Percentiles rank a stretch among this genome's conserved stretches.
These are phyloP conservation scores for Idaea biselata DNA, from an alignment of 2,888 invertebrate genomes.

Conservation along the genomic window DNA sequence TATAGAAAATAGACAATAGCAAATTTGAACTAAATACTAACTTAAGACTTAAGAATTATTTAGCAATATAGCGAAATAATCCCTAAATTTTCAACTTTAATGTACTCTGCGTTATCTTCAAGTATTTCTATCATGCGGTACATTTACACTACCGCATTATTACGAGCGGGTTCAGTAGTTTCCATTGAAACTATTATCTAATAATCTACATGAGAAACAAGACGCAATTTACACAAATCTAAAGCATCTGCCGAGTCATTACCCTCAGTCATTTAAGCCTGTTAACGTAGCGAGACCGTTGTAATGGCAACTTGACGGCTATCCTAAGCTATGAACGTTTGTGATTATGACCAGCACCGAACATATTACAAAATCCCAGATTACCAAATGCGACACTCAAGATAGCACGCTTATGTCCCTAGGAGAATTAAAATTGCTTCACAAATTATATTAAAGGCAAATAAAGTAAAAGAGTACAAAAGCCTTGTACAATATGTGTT, in stretches of 20 bases:
- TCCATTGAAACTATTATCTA: constrained; percentile 38
- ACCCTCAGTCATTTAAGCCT: constrained; percentile 71
- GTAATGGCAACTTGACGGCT: constrained; percentile 64
- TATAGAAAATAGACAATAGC: neutral
- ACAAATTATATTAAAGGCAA: neutral
- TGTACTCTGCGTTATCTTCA: neutral
- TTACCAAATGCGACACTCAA: constrained; percentile 4
- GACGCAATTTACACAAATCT: constrained; percentile 66
- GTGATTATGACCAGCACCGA: constrained; percentile 51
- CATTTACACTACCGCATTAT: constrained; percentile 1
- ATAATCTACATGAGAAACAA: constrained; percentile 39
- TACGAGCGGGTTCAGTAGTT: constrained; percentile 1
- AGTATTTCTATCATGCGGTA: neutral
- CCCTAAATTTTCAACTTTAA: neutral
- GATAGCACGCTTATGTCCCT: neutral
- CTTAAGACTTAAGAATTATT: neutral
- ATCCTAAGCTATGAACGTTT: constrained; percentile 61
- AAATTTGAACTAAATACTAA: neutral
- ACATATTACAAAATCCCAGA: constrained; percentile 6
- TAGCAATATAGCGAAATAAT: neutral
- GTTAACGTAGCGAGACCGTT: constrained; percentile 66
- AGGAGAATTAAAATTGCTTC: neutral
- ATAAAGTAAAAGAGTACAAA: neutral
- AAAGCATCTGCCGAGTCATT: constrained; percentile 76
- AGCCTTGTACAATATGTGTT: neutral